These are phyloP conservation scores for Cerastis rubricosa DNA, from an alignment of 2,888 invertebrate genomes.

Conservation along the genomic window DNA sequence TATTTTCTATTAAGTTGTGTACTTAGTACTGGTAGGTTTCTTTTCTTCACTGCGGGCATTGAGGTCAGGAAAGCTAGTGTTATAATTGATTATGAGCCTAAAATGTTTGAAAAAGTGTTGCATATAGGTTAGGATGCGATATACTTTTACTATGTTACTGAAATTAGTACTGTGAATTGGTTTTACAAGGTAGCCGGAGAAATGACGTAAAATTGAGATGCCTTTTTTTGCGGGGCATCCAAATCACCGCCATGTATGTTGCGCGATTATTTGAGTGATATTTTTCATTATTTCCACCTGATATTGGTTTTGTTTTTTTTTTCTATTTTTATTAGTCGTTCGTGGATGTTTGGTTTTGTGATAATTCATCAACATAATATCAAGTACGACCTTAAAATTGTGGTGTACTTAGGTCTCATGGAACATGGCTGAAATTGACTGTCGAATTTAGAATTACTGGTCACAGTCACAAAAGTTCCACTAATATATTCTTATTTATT, in stretches of 20 bases:
- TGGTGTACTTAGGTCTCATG: no score
- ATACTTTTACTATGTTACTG: constrained; percentile 2
- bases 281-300: no score
- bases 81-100: constrained; percentile 7
- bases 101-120: constrained; percentile 8
- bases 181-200: background rate
- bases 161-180: constrained; percentile 19
- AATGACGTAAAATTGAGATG: background rate
- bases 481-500: background rate
- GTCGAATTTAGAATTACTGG: no score
- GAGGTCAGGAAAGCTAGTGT: background rate
- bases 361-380: no score
- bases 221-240: no score
- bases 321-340: no score
- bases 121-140: background rate
- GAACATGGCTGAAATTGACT: no score
- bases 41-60: background rate
- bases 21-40: background rate
- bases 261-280: background rate
- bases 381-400: no score
- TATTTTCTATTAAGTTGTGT: constrained; percentile 30
- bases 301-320: no score
- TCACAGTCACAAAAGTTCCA: no score
- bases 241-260: background rate
- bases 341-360: no score